Evolutionary conservation across 2,888 invertebrate species (phyloP).

Genomic region (Eledone cirrhosa): DNA sequence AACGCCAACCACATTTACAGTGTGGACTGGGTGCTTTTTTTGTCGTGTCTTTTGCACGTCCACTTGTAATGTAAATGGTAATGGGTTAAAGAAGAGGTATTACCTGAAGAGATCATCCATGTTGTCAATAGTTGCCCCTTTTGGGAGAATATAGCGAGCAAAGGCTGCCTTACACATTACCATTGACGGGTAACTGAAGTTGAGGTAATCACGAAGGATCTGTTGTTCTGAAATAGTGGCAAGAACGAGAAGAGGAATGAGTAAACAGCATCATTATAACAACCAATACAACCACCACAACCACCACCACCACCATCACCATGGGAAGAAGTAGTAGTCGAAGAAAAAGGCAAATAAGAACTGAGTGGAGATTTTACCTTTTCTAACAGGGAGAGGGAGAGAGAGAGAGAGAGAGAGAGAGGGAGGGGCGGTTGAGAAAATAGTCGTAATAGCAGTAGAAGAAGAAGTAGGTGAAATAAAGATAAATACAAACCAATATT

Average conservation of each 20-base stretch:
- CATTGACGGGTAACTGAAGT: conserved; percentile 71
- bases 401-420: neutral
- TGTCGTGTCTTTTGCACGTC: neutral
- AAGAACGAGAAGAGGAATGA: neutral
- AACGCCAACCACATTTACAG: too few species aligned
- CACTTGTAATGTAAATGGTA: neutral
- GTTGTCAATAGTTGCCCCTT: conserved; percentile 67
- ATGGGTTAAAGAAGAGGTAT: neutral
- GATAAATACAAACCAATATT: neutral
- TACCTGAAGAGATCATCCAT: conserved; percentile 60
- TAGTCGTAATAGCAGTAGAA: too few species aligned
- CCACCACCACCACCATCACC: too few species aligned
- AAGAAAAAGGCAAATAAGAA: too few species aligned
- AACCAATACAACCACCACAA: too few species aligned
- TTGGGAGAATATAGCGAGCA: conserved; percentile 70
- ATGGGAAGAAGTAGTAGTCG: too few species aligned
- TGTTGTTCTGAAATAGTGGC: conserved; percentile 70
- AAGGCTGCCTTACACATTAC: conserved; percentile 73
- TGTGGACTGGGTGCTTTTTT: neutral
- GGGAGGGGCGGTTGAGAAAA: neutral
- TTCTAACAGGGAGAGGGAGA: neutral
- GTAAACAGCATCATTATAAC: neutral
- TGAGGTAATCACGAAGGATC: conserved; percentile 72
- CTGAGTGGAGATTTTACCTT: neutral
- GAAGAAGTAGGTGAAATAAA: too few species aligned